phyloP scores from a whole-genome alignment of 2,888 invertebrate genomes.

The Pediacus dermestoides region DNA sequence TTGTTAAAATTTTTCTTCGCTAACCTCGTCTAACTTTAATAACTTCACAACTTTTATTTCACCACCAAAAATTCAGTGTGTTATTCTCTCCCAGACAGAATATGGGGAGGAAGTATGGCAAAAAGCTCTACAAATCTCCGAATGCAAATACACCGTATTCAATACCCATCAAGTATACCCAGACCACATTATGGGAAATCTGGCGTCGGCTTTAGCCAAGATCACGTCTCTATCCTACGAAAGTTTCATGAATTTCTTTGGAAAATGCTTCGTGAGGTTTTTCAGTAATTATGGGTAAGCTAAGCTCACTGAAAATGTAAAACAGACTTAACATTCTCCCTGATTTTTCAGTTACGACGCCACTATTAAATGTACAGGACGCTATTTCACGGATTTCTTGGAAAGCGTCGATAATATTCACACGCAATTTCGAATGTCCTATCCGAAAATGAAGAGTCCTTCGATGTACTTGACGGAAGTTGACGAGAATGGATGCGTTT shows the following conservation, averaged over 20 bases:
- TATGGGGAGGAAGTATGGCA: slow-evolving; percentile 79
- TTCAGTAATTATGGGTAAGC: slow-evolving; percentile 80
- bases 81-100: too few species aligned
- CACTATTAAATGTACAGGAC: slow-evolving; percentile 82
- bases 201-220: slow-evolving; percentile 72
- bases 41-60: slow-evolving; percentile 5
- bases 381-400: slow-evolving; percentile 86
- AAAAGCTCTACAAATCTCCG: slow-evolving; percentile 65
- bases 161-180: slow-evolving; percentile 82
- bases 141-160: slow-evolving; percentile 71
- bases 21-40: slow-evolving; percentile 2
- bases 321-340: not conserved
- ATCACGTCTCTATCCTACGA: slow-evolving; percentile 64
- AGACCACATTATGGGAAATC: slow-evolving; percentile 72
- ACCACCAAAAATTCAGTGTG: not conserved
- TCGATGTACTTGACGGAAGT: slow-evolving; percentile 87
- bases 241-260: slow-evolving; percentile 82
- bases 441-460: slow-evolving; percentile 90
- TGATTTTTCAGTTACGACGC: slow-evolving; percentile 66
- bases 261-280: slow-evolving; percentile 84
- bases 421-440: slow-evolving; percentile 86
- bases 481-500: slow-evolving; percentile 76
- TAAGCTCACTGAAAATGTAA: not conserved
- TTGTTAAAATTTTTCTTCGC: too few species aligned
- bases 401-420: slow-evolving; percentile 91